A percentile compares a stretch with the other conserved stretches of the same genome.
phyloP scores from a whole-genome alignment of 2,797 vertebrate genomes.

The Leucoraja ocellata region DNA sequence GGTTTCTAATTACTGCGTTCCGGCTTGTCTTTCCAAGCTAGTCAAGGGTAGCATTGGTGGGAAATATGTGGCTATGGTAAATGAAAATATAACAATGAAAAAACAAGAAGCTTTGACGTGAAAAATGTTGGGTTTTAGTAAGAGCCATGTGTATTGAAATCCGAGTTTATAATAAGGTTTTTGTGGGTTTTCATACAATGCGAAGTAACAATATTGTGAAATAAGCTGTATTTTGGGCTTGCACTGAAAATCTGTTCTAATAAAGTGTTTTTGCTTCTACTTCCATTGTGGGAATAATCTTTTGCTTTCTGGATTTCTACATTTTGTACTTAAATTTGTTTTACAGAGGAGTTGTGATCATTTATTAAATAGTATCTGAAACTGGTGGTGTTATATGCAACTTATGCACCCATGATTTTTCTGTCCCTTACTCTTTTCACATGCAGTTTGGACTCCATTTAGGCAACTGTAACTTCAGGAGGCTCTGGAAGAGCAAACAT shows the following conservation, averaged over 20 bases:
- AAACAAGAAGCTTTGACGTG: neutral
- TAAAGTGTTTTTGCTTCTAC: neutral
- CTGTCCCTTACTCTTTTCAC: neutral
- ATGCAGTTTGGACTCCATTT: too few species aligned
- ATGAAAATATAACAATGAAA: neutral
- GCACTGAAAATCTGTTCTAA: neutral
- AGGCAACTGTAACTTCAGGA: too few species aligned
- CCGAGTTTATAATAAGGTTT: neutral
- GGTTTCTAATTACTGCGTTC: neutral
- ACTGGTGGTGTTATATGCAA: neutral
- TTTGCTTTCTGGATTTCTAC: neutral
- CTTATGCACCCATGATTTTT: neutral
- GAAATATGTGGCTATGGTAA: neutral
- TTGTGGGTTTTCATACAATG: neutral
- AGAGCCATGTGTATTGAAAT: neutral
- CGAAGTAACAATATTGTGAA: too few species aligned
- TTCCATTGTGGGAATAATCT: slow-evolving; percentile 10
- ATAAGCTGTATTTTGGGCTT: neutral
- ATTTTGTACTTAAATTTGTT: neutral
- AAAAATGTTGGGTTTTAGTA: neutral
- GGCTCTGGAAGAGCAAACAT: too few species aligned
- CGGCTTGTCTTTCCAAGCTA: neutral
- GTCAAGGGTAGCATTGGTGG: neutral
- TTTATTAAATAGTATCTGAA: neutral
- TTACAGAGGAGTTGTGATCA: neutral